Evolutionary conservation across 2,888 invertebrate genomes (phyloP).

Genomic region (Zele albiditarsus): DNA sequence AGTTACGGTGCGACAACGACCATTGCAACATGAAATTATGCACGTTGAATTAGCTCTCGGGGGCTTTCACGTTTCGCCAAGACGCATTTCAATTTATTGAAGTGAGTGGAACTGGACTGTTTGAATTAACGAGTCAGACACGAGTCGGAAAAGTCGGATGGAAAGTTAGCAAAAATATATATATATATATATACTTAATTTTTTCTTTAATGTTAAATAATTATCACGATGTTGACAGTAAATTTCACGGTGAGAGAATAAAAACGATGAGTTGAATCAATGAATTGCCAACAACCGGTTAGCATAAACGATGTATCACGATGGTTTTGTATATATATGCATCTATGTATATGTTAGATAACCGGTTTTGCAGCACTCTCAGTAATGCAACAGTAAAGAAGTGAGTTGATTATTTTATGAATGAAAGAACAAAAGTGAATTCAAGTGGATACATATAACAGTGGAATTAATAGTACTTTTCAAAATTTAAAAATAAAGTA

Average conservation of each 20-base stretch:
- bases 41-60: constrained; percentile 52
- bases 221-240: neutral
- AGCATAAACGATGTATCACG: neutral
- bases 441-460: neutral
- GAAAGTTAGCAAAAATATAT: constrained; percentile 1
- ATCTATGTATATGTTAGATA: neutral
- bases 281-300: constrained; percentile 5
- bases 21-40: constrained; percentile 55
- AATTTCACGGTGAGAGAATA: neutral
- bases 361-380: constrained; percentile 36
- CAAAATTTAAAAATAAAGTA: neutral
- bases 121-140: constrained; percentile 16
- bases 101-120: constrained; percentile 37
- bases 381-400: constrained; percentile 15
- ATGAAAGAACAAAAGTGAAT: constrained; percentile 18
- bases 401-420: constrained; percentile 29
- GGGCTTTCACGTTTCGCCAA: constrained; percentile 63
- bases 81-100: constrained; percentile 28
- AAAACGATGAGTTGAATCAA: neutral
- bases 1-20: constrained; percentile 43
- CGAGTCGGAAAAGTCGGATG: neutral
- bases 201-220: neutral
- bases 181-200: neutral
- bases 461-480: neutral
- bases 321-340: neutral